Evolutionary conservation across 2,113 vertebrate species (phyloP), one percentile per base, ranked within the genome.

Genomic region (Pterocles orientalis): DNA sequence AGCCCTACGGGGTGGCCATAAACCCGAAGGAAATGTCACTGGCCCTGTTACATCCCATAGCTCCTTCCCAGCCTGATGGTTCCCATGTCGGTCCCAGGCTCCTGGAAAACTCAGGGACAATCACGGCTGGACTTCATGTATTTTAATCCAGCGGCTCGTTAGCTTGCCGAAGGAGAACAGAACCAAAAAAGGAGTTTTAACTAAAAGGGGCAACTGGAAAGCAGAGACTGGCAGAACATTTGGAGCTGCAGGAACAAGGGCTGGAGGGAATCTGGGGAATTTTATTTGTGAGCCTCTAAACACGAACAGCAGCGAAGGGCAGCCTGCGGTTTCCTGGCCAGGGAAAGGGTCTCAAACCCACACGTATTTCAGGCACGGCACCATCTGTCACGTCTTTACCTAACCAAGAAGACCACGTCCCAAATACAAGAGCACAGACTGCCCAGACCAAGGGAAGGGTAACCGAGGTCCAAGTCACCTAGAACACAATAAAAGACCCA

Each of bases 161-260:
- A 86, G 45, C 83, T 96, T 0, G 2, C 92, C 92, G 94, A 76
- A 79, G 92, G 86, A 96, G 92, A 97, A 96, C 96, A 97, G 94
- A 71, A 97, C 96, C 96, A 97, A 97, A 97, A 96, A 96, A 97
- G 96, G 96, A 97, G 92, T 89, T 96, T 96, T 82, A 51, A 92
- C 95, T 96, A 89, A 92, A 97, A 95, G 91, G 96, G 96, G 92
- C 96, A 95, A 97, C 94, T 94, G 95, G 88, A 93, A 95, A 96
- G 91, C 66, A 56, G 73, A 94, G 92, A 87, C 86, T 92, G 94
- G 92, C 94, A 96, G 96, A 82, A 86, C 83, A 80, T 91, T 97
- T 92, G 95, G 89, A 89, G 88, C 94, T 68, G 84, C 73, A 94
- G 73, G 68, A 92, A 79, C 57, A 69, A 94, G 86, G 50, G 86